phyloP scores from a whole-genome alignment of 2,888 invertebrate genomes.

The Calameuta idolon region DNA sequence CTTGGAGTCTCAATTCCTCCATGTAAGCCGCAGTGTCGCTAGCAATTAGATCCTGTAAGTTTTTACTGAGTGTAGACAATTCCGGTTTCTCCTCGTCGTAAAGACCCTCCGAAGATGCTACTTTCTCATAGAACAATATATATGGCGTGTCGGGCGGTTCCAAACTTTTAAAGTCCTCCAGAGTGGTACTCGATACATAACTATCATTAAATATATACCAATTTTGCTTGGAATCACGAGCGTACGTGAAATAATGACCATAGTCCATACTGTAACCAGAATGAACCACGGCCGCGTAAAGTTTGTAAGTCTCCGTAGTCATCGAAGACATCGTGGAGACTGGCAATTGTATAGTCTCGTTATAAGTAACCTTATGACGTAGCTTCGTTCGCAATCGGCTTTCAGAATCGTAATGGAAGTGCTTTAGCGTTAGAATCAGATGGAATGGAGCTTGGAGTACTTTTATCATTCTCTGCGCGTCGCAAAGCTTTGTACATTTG shows the following conservation, averaged over 20 bases:
- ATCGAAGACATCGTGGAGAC: slow-evolving; percentile 49
- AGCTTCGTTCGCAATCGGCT: slow-evolving; percentile 83
- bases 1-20: slow-evolving; percentile 51
- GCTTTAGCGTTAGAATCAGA: slow-evolving; percentile 83
- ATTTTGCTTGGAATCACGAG: slow-evolving; percentile 73
- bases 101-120: slow-evolving; percentile 46
- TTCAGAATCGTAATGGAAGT: slow-evolving; percentile 79
- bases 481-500: slow-evolving; percentile 79
- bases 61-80: slow-evolving; percentile 48
- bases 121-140: slow-evolving; percentile 79
- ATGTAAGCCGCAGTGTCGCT: slow-evolving; percentile 49
- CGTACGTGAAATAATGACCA: slow-evolving; percentile 90
- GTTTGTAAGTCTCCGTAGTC: slow-evolving; percentile 71
- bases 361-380: slow-evolving; percentile 76
- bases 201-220: slow-evolving; percentile 90
- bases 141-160: slow-evolving; percentile 84
- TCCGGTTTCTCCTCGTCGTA: slow-evolving; percentile 54
- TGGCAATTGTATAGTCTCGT: slow-evolving; percentile 69
- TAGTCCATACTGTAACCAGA: slow-evolving; percentile 85
- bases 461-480: slow-evolving; percentile 79
- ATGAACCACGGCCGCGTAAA: slow-evolving; percentile 89
- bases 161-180: slow-evolving; percentile 73
- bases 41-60: slow-evolving; percentile 53
- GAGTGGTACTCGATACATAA: slow-evolving; percentile 74
- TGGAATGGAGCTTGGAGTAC: slow-evolving; percentile 82